Evolutionary conservation across 2,888 invertebrate species (phyloP), one percentile per base, ranked within the genome.

Genomic region (Tetropium fuscum): DNA sequence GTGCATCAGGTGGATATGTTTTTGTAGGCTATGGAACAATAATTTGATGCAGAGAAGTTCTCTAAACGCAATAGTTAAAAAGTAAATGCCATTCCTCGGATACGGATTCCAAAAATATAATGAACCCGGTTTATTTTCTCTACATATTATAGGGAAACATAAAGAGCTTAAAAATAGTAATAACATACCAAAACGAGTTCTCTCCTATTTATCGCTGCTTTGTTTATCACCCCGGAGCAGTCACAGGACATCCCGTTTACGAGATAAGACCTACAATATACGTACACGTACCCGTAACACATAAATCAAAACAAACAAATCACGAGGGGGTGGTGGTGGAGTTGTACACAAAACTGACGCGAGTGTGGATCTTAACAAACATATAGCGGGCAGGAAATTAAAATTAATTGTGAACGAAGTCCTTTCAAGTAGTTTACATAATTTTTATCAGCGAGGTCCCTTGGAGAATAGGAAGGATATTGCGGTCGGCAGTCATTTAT

Each of bases 161-260:
- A 43, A 13, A 34, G 0, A 20, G n/a, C 5, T 34, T 20, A 19
- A 10, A 10, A 16, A 36, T 48, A 34, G 11, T n/a, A 32, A 34
- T 10, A 51, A 51, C 51, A 51, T 51, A 51, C 51, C 51, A 38
- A 27, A 51, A 40, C 7, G 16, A 40, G 19, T n/a, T 25, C 34
- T 27, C 36, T 48, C 51, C 16, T 36, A 53, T 20, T 59, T 64
- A 59, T 61, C 60, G 47, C 49, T 15, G 30, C 13, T 36, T 57
- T 44, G 53, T 59, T 66, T 74, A 73, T 74, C 74, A 59, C 44
- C 41, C 40, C 56, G 57, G 58, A 66, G 61, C 71, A 74, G 59
- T 68, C 64, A 70, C 73, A 72, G 74, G 74, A 74, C 72, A 74
- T 74, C 74, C 74, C 73, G 74, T 73, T 58, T 58, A 45, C 8